These are phyloP conservation scores for Tetraneura akinire DNA, from an alignment of 1,140 invertebrate species.

Conservation along the genomic window DNA sequence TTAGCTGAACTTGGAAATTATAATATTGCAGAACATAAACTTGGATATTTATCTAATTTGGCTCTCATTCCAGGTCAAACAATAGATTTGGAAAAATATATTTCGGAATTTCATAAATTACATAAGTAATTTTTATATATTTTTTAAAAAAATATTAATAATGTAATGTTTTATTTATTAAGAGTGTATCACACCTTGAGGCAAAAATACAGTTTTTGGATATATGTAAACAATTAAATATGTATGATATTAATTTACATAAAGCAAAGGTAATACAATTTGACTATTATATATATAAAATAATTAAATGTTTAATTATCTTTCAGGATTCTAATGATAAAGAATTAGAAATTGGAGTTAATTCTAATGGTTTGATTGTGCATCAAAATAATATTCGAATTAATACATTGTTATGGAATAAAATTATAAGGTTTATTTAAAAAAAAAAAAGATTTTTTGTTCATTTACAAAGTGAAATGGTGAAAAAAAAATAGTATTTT, in stretches of 20 bases:
- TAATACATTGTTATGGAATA: conserved; percentile 97
- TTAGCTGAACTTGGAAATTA: conserved; percentile 96
- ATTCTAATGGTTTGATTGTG: conserved; percentile 82
- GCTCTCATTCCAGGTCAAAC: conserved; percentile 81
- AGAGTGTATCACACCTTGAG: conserved; percentile 86
- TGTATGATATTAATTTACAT: conserved; percentile 92
- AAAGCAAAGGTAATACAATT: conserved; percentile 74
- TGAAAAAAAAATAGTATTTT: conserved; percentile 62
- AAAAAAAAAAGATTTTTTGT: conserved; percentile 96
- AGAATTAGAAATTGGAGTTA: conserved; percentile 92
- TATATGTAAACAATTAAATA: conserved; percentile 86
- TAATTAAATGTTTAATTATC: conserved; percentile 52
- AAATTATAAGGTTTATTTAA: conserved; percentile 99
- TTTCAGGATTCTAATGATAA: conserved; percentile 84
- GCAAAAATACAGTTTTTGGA: conserved; percentile 94
- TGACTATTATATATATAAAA: neutral
- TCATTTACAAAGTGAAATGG: conserved; percentile 86
- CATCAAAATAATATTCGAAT: conserved; percentile 92
- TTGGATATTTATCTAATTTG: conserved; percentile 78
- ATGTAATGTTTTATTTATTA: conserved; percentile 56
- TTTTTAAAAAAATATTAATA: no score
- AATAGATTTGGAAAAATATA: conserved; percentile 86
- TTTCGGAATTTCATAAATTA: conserved; percentile 88
- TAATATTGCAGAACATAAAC: conserved; percentile 80
- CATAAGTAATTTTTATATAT: conserved; percentile 68